Base-by-base conservation (phyloP, 2,797 vertebrate species). In the Poeciliopsis turneri region DNA sequence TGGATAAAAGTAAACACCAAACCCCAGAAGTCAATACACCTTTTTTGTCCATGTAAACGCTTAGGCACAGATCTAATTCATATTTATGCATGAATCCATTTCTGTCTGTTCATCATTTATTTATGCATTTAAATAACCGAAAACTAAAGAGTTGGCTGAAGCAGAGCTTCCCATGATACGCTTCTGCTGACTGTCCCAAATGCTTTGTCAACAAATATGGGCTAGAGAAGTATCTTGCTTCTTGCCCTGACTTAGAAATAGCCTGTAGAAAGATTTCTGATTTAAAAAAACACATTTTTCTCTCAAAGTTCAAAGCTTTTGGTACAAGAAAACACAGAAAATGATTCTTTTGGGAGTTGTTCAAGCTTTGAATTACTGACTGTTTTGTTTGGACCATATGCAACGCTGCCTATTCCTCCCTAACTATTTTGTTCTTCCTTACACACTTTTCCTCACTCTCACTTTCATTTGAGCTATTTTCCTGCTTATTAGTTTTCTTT, bases 181-280 rank as follows among this genome's bases (percentile, higher is more conserved):
- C 79, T 76, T 84, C 77, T 88, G 86, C 89, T 83, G 68, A 83
- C 76, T 83, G 80, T 93, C 88, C 91, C 87, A 84, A 86, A 91
- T 86, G 88, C 87, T 88, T 89, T 90, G 90, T 92, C 88, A 90
- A 92, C 89, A 94, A 93, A 87, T 85, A 78, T n/a, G 74, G 77
- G 81, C 72, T 68, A 73, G 84, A 84, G 89, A 83, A 86, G 51
- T 51, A 80, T 90, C 85, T 80, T 36, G 0, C 71, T 83, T 74
- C 81, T 75, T 87, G 83, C 78, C 82, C 82, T 90, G 77, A 72
- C 80, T 81, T 84, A 88, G 82, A 78, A 91, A 83, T 78, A 77
- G 88, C 90, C 88, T 85, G 85, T 83, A 88, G 91, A 79, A 93
- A 88, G 81, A 88, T 77, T 88, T 84, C 69, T 81, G 75, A 92